Conservation (phyloP, 2,113 vertebrate genomes). For the Clinocottus analis region DNA sequence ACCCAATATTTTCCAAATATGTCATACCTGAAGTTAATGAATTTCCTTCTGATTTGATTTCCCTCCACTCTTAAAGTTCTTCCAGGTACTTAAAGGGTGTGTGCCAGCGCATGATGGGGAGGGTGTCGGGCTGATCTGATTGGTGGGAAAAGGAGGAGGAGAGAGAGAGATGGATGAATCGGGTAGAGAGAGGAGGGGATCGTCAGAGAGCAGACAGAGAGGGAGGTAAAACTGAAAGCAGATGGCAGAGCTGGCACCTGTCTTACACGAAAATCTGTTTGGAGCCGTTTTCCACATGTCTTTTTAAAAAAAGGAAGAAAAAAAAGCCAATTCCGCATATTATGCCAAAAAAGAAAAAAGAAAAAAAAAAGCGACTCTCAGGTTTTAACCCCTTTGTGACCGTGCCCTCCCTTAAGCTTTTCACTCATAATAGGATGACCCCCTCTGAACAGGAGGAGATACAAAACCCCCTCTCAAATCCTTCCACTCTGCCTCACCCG, state of each 20-base stretch:
- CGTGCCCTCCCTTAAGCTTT: conserved; percentile 61
- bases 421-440: conserved; percentile 71
- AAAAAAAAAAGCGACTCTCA: conserved; percentile 53
- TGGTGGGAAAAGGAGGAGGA: conserved; percentile 56
- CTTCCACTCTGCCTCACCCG: conserved; percentile 70
- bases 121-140: conserved; percentile 51
- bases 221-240: conserved; percentile 85
- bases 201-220: conserved; percentile 65
- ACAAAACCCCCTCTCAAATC: conserved; percentile 75
- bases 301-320: conserved; percentile 71
- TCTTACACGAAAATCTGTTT: conserved; percentile 84
- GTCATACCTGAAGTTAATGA: conserved; percentile 30
- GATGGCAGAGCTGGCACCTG: conserved; percentile 87
- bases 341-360: conserved; percentile 78
- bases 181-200: conserved; percentile 50
- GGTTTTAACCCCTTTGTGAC: conserved; percentile 83
- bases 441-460: conserved; percentile 70
- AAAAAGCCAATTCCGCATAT: conserved; percentile 61
- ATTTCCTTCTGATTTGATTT: conserved; percentile 38
- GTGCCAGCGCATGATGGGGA: conserved; percentile 44
- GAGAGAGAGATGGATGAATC: conserved; percentile 45
- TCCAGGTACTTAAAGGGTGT: conserved; percentile 63
- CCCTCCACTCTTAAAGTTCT: conserved; percentile 36
- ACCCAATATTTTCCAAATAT: conserved; percentile 30
- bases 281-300: conserved; percentile 86